Conservation (phyloP, 2,888 invertebrate species). For the Cantharis lateralis region DNA sequence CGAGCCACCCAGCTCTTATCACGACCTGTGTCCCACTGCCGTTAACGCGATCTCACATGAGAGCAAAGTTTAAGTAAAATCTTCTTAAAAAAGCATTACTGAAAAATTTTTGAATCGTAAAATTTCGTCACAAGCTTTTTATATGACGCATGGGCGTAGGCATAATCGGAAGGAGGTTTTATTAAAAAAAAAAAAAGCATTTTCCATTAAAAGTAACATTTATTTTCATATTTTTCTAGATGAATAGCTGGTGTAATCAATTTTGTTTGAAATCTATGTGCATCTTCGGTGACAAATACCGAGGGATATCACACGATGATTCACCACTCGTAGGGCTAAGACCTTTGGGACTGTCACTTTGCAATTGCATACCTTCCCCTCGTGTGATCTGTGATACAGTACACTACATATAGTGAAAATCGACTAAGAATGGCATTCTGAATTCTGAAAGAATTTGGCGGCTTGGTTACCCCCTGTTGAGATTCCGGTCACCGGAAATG, state of each 20-base stretch:
- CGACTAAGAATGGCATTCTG: slow-evolving; percentile 21
- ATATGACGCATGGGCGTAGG: background rate
- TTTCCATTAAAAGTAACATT: background rate
- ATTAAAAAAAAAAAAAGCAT: background rate
- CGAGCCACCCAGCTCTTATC: slow-evolving; percentile 51
- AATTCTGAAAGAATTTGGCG: slow-evolving; percentile 35
- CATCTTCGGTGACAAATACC: slow-evolving; percentile 29
- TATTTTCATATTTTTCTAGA: background rate
- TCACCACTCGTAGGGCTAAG: slow-evolving; percentile 33
- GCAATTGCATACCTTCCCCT: slow-evolving; percentile 31
- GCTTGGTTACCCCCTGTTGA: slow-evolving; percentile 29
- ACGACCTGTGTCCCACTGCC: slow-evolving; percentile 50
- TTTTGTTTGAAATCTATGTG: slow-evolving; percentile 27
- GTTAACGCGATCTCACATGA: slow-evolving; percentile 40
- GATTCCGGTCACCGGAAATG: slow-evolving; percentile 39
- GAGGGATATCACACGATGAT: slow-evolving; percentile 32
- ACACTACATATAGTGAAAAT: slow-evolving; percentile 15
- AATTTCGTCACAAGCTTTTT: background rate
- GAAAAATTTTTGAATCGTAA: background rate
- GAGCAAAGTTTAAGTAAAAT: slow-evolving; percentile 26
- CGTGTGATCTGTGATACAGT: slow-evolving; percentile 15
- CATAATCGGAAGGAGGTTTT: background rate
- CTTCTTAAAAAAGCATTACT: background rate
- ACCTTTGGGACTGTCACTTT: slow-evolving; percentile 36
- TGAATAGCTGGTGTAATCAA: slow-evolving; percentile 9